Evolutionary conservation across 2,888 invertebrate genomes (phyloP).

Genomic region (Caenorhabditis becei): DNA sequence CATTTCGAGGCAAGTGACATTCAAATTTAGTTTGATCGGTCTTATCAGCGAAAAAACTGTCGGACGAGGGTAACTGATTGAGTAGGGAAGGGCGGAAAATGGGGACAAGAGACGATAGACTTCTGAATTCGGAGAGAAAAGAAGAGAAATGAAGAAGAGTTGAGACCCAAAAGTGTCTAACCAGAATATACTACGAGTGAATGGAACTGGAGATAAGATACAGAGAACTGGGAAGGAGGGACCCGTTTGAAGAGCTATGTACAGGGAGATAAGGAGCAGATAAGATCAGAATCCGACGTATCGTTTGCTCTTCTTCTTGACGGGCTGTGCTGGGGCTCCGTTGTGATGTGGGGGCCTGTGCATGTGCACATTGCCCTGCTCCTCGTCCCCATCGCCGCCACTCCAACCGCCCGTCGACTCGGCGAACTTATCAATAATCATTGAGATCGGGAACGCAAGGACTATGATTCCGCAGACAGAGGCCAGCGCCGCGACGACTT

Average conservation of each 20-base stretch:
- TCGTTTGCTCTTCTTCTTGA: conserved; percentile 61
- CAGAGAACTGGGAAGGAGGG: conserved; percentile 25
- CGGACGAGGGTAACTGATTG: background rate
- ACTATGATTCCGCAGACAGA: conserved; percentile 80
- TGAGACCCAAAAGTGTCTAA: conserved; percentile 40
- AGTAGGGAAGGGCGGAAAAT: background rate
- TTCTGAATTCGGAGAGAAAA: conserved; percentile 4
- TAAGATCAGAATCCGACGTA: conserved; percentile 59
- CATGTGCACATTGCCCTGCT: conserved; percentile 13
- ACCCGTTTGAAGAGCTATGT: conserved; percentile 24
- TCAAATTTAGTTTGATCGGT: conserved; percentile 16
- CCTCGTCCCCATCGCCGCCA: conserved; percentile 62
- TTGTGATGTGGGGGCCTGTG: conserved; percentile 37
- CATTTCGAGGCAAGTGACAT: background rate
- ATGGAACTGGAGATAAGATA: conserved; percentile 4
- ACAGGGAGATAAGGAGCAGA: background rate
- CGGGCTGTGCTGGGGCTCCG: conserved; percentile 25
- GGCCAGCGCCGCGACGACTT: conserved; percentile 79
- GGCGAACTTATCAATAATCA: conserved; percentile 81
- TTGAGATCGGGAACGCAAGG: conserved; percentile 80
- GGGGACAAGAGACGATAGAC: background rate
- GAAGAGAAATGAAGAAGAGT: background rate
- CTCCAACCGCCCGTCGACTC: conserved; percentile 77
- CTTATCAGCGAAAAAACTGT: conserved; percentile 16
- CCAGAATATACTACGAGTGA: conserved; percentile 28